These are phyloP conservation scores for Helostoma temminkii DNA, from an alignment of 2,797 vertebrate genomes.

Conservation along the genomic window DNA sequence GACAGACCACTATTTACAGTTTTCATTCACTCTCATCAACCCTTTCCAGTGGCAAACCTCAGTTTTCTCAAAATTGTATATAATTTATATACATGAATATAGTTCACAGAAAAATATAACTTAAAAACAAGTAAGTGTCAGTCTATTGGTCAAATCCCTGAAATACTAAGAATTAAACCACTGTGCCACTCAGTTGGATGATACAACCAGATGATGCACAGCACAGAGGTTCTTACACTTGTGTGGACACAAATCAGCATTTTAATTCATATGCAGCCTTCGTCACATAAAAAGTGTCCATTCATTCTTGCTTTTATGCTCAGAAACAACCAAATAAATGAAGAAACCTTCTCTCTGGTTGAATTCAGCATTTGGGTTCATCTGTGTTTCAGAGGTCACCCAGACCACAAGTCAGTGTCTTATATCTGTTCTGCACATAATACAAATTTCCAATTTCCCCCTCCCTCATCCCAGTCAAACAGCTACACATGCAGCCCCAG, in stretches of 20 bases:
- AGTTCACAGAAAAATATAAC: too few species aligned
- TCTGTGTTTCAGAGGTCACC: constrained; percentile 47
- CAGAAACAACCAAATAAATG: too few species aligned
- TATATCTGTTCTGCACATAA: constrained; percentile 44
- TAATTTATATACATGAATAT: too few species aligned
- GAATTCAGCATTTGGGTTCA: constrained; percentile 26
- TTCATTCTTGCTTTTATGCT: too few species aligned
- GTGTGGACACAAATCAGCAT: too few species aligned
- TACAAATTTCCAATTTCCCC: constrained; percentile 64
- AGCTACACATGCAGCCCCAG: constrained; percentile 37
- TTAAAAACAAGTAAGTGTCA: neutral
- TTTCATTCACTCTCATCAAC: too few species aligned
- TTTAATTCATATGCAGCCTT: neutral
- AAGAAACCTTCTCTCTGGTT: too few species aligned
- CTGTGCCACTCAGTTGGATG: neutral
- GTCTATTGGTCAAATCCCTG: neutral
- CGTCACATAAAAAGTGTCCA: too few species aligned
- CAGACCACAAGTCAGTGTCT: constrained; percentile 12
- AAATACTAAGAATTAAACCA: neutral
- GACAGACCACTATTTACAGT: constrained; percentile 3
- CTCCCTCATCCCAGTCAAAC: constrained; percentile 47
- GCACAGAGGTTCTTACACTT: too few species aligned
- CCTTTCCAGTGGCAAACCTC: too few species aligned
- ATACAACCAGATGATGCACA: neutral
- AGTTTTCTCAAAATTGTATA: too few species aligned